phyloP scores from a whole-genome alignment of 2,113 vertebrate genomes.

The Spermophilus dauricus region DNA sequence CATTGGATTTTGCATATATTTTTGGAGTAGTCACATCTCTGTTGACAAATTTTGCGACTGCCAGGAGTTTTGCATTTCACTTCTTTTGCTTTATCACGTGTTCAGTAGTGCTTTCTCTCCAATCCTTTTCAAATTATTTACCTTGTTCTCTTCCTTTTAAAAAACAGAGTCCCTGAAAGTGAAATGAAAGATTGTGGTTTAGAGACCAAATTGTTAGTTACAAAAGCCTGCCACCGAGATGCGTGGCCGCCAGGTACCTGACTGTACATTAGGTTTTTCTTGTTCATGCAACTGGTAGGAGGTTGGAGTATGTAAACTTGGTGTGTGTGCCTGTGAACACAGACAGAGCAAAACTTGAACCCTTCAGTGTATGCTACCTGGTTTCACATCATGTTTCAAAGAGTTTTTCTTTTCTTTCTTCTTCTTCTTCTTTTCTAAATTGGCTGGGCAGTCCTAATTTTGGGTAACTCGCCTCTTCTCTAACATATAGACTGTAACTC shows the following conservation, averaged over 20 bases:
- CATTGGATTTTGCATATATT: not conserved
- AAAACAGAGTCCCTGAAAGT: not conserved
- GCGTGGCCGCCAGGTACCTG: not conserved
- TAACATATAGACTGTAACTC: slow-evolving; percentile 79
- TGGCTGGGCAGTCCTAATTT: slow-evolving; percentile 82
- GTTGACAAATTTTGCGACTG: not conserved
- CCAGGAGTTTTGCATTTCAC: not conserved
- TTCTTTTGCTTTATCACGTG: not conserved
- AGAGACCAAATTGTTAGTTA: slow-evolving; percentile 78
- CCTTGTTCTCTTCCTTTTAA: not conserved
- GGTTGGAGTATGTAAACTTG: slow-evolving; percentile 56
- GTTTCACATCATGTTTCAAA: slow-evolving; percentile 86
- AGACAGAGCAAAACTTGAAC: slow-evolving; percentile 86
- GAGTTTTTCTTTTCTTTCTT: slow-evolving; percentile 33
- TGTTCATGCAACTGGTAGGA: slow-evolving; percentile 74
- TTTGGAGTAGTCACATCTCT: slow-evolving; percentile 2
- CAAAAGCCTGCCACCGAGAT: slow-evolving; percentile 74
- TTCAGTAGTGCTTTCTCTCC: not conserved
- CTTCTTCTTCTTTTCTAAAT: slow-evolving; percentile 70
- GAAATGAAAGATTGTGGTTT: slow-evolving; percentile 42
- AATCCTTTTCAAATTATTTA: not conserved
- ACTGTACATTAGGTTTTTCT: slow-evolving; percentile 69
- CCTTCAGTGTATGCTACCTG: slow-evolving; percentile 86
- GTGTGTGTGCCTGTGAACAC: slow-evolving; percentile 71
- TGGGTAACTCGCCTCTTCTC: slow-evolving; percentile 83